Conservation (phyloP, 35 echinoderm and acorn worm genomes). For the Ptychodera flava region DNA sequence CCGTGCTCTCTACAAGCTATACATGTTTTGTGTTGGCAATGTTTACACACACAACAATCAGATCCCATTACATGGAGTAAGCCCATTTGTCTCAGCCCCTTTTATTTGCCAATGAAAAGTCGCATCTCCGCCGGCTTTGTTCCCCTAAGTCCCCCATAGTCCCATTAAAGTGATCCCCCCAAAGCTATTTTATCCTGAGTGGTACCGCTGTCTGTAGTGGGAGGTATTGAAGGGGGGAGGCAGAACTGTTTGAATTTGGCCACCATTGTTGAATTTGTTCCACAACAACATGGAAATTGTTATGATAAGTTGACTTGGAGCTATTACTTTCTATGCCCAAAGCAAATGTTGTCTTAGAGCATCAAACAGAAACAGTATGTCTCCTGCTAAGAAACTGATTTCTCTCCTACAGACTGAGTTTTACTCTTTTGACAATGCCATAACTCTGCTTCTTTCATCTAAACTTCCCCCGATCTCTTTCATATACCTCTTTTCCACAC, state of each 20-base stretch:
- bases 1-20: no score
- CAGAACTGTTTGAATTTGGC: background rate
- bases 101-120: background rate
- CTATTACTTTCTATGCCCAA: background rate
- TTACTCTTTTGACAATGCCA: no score
- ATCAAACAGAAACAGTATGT: no score
- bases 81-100: background rate
- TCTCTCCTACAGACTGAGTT: no score
- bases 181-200: background rate
- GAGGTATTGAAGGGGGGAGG: background rate
- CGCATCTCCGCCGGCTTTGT: background rate
- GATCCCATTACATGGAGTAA: background rate
- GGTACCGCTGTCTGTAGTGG: background rate
- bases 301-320: background rate
- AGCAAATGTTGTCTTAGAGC: no score
- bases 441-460: no score
- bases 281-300: background rate
- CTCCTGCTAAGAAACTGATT: no score
- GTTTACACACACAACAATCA: background rate
- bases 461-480: no score
- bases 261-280: background rate
- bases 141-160: background rate
- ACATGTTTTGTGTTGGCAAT: no score
- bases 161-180: background rate
- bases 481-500: no score